Evolutionary conservation across 2,888 invertebrate species (phyloP).

Genomic region (Tholera decimalis): DNA sequence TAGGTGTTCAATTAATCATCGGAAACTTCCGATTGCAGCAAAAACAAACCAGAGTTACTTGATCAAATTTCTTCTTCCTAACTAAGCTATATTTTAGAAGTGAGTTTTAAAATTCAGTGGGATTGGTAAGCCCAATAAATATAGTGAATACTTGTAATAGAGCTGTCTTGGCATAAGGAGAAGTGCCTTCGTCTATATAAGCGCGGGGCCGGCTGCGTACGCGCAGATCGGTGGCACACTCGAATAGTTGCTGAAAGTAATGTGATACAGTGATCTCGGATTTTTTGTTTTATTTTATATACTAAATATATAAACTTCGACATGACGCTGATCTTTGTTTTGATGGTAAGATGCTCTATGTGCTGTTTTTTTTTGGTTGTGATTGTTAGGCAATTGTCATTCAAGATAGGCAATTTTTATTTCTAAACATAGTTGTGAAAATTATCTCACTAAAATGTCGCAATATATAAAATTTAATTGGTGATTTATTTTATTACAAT

Average conservation of each 20-base stretch:
- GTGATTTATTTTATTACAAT: no score
- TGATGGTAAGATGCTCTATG: slow-evolving; percentile 74
- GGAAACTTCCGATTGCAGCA: slow-evolving; percentile 23
- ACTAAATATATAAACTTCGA: slow-evolving; percentile 47
- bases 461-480: not conserved
- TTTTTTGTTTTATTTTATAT: slow-evolving; percentile 41
- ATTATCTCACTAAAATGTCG: not conserved
- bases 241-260: slow-evolving; percentile 65
- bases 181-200: slow-evolving; percentile 61
- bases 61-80: not conserved
- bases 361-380: not conserved
- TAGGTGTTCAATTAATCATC: slow-evolving; percentile 35
- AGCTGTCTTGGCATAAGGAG: slow-evolving; percentile 53
- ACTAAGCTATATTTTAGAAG: not conserved
- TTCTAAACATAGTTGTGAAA: not conserved
- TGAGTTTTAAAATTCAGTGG: slow-evolving; percentile 9
- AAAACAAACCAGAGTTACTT: slow-evolving; percentile 6
- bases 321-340: slow-evolving; percentile 70
- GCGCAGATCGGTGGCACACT: slow-evolving; percentile 58
- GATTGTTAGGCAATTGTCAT: no score
- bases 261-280: slow-evolving; percentile 74
- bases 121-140: slow-evolving; percentile 23
- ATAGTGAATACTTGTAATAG: slow-evolving; percentile 22
- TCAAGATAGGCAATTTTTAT: no score
- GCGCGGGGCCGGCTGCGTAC: slow-evolving; percentile 25